phyloP scores from a whole-genome alignment of 2,888 invertebrate genomes.

The Stenoptilia bipunctidactyla region DNA sequence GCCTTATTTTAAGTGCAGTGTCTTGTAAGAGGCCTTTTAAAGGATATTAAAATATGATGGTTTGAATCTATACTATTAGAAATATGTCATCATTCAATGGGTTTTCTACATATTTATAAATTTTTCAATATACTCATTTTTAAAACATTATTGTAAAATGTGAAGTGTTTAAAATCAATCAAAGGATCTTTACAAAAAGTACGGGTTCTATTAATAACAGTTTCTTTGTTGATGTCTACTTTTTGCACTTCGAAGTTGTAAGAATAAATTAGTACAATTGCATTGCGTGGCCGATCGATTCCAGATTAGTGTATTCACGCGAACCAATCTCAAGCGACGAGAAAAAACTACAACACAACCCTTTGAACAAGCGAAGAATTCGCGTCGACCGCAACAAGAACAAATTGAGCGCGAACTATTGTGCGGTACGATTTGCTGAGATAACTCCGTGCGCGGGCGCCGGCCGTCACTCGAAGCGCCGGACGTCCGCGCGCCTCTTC shows the following conservation, averaged over 20 bases:
- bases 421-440: constrained; percentile 64
- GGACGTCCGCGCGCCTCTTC: constrained; percentile 21
- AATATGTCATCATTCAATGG: no score
- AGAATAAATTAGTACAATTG: constrained; percentile 36
- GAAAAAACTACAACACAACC: constrained; percentile 57
- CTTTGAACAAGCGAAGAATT: constrained; percentile 63
- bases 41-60: constrained; percentile 8
- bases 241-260: constrained; percentile 13
- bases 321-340: constrained; percentile 31
- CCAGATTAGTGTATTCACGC: constrained; percentile 35
- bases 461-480: no score
- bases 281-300: constrained; percentile 32
- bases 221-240: background rate
- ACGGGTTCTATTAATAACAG: constrained; percentile 6
- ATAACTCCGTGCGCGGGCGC: constrained; percentile 58
- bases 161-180: no score
- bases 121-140: no score
- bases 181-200: no score
- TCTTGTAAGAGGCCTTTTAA: constrained; percentile 42
- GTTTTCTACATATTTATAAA: no score
- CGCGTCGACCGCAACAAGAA: constrained; percentile 64
- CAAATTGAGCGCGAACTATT: constrained; percentile 68
- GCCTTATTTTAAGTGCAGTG: constrained; percentile 51
- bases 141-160: no score
- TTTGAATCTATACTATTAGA: constrained; percentile 1